phyloP scores from a whole-genome alignment of 2,113 vertebrate species.

The Stegastes partitus region DNA sequence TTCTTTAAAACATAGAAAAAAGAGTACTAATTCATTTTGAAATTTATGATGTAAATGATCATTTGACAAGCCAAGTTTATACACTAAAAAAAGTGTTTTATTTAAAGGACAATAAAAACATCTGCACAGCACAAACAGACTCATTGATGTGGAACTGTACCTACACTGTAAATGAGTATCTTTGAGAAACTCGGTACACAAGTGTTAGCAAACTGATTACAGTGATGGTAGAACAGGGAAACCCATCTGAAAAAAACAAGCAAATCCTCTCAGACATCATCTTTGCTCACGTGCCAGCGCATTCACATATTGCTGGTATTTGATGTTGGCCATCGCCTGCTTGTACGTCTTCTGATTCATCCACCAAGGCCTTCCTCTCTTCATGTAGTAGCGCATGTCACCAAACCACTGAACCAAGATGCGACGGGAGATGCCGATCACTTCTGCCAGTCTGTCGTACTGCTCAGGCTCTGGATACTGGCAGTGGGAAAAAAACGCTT shows the following conservation, averaged over 20 bases:
- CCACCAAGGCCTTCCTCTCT: conserved; percentile 86
- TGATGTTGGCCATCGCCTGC: conserved; percentile 31
- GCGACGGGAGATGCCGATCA: conserved; percentile 80
- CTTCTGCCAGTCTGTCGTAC: conserved; percentile 79
- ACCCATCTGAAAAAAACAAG: no score
- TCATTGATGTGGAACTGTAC: neutral
- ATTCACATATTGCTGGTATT: conserved; percentile 36
- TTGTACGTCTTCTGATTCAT: conserved; percentile 74
- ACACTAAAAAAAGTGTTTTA: neutral
- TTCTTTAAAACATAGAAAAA: neutral
- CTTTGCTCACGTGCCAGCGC: neutral
- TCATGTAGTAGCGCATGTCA: conserved; percentile 88
- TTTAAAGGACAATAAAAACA: conserved; percentile 24
- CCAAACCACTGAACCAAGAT: conserved; percentile 88
- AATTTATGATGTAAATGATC: conserved; percentile 3
- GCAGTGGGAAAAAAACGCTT: conserved; percentile 83
- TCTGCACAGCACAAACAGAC: neutral
- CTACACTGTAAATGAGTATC: no score
- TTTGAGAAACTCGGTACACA: neutral
- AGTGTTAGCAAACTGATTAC: no score
- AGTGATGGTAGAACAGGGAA: no score
- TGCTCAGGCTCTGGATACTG: conserved; percentile 85
- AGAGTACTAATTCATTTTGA: neutral
- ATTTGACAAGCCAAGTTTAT: neutral
- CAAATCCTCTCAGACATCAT: neutral